These are phyloP conservation scores for Zosterops hypoxanthus DNA, from an alignment of 2,113 vertebrate genomes.

Conservation along the genomic window DNA sequence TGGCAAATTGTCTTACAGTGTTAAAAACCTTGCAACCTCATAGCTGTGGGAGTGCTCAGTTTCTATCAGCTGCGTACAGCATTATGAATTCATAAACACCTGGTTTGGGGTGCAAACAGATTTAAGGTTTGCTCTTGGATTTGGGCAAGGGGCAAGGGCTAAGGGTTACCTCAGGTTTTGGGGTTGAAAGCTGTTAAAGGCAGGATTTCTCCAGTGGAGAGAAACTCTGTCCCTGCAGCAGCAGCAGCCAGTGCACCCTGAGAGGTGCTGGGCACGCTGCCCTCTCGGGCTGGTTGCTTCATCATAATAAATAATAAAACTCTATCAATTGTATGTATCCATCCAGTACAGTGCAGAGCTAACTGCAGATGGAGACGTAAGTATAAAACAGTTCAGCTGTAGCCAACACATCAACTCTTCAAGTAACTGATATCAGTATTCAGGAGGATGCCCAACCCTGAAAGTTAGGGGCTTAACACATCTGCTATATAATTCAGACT, in stretches of 20 bases:
- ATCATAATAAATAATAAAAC: not conserved
- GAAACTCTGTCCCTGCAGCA: not conserved
- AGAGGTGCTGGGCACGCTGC: not conserved
- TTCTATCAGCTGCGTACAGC: not conserved
- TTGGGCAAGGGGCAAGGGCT: not conserved
- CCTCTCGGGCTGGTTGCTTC: not conserved
- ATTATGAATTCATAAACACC: not conserved
- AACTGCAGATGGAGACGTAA: not conserved
- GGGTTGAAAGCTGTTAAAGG: not conserved
- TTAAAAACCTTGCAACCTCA: not conserved
- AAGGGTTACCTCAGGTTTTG: not conserved
- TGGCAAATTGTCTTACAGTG: not conserved
- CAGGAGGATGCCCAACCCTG: conserved; percentile 21
- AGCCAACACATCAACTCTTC: not conserved
- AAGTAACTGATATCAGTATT: not conserved
- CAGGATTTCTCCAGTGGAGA: not conserved
- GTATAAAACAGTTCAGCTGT: not conserved
- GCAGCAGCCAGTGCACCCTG: not conserved
- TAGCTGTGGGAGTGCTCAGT: fast-evolving
- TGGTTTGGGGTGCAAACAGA: not conserved
- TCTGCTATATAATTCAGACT: conserved; percentile 82
- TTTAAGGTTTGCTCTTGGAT: not conserved
- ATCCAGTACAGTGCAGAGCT: not conserved
- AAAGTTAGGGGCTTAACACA: conserved; percentile 69
- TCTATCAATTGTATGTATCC: not conserved